These are phyloP conservation scores for Vimba vimba DNA, from an alignment of 2,113 vertebrate species.

Conservation along the genomic window DNA sequence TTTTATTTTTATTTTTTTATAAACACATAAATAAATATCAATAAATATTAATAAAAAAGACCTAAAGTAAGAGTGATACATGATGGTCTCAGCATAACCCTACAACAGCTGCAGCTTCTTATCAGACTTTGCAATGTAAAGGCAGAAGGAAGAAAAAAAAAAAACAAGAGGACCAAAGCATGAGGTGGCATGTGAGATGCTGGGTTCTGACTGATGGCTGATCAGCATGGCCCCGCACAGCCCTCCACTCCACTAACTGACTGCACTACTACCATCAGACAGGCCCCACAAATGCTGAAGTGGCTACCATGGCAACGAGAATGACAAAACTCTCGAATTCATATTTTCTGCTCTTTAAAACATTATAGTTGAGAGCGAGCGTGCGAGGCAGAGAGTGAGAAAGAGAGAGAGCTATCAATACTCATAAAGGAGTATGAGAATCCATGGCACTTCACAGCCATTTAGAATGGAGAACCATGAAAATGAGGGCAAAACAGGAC, in stretches of 20 bases:
- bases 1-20: neutral
- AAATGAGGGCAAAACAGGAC: conserved; percentile 50
- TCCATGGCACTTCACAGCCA: conserved; percentile 40
- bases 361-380: conserved; percentile 41
- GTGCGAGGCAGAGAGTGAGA: neutral
- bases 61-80: neutral
- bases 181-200: neutral
- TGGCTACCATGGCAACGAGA: conserved; percentile 49
- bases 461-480: conserved; percentile 47
- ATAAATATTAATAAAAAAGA: neutral
- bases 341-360: conserved; percentile 51
- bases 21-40: neutral
- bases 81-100: neutral
- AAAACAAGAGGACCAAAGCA: neutral
- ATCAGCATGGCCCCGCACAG: conserved; percentile 50
- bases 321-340: conserved; percentile 44
- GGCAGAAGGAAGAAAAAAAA: too few species aligned
- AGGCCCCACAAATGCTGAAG: conserved; percentile 16
- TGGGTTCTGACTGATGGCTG: conserved; percentile 37
- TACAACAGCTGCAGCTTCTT: neutral
- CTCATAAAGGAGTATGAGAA: conserved; percentile 40
- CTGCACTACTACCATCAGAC: conserved; percentile 47
- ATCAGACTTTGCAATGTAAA: neutral
- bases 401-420: conserved; percentile 15
- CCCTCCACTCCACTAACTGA: conserved; percentile 44